Percentiles rank a stretch among this genome's conserved stretches.
Evolutionary conservation across 2,113 vertebrate species (phyloP).

Genomic region (Calidris pygmaea): DNA sequence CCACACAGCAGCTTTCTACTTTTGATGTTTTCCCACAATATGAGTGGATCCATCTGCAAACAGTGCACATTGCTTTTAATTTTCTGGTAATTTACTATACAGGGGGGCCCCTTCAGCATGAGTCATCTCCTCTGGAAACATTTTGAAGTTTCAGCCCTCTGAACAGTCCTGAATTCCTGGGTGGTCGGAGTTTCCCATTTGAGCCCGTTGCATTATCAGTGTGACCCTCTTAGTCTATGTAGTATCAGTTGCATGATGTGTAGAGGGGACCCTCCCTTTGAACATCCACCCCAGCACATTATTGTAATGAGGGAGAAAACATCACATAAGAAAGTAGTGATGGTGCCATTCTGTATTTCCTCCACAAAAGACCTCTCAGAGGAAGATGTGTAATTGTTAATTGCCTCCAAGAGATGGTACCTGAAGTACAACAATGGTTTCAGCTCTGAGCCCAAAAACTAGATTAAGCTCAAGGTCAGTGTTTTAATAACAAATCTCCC

Average conservation of each 20-base stretch:
- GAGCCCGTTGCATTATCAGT: rapidly evolving
- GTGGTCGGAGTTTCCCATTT: background rate
- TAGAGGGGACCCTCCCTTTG: background rate
- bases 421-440: background rate
- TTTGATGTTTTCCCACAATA: background rate
- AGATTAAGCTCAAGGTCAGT: background rate
- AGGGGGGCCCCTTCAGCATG: background rate
- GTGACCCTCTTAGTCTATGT: background rate
- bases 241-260: background rate
- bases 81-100: background rate
- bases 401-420: background rate
- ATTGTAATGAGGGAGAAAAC: background rate
- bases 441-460: background rate
- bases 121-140: background rate
- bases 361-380: background rate
- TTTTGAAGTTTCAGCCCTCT: background rate
- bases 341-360: background rate
- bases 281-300: background rate
- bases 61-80: too few relatives aligned
- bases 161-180: background rate
- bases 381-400: background rate
- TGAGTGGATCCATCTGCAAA: too few relatives aligned
- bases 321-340: background rate
- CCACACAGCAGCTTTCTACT: background rate
- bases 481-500: background rate